Percentiles rank a stretch among this genome's conserved stretches.
phyloP scores from a whole-genome alignment of 1,140 invertebrate species.

The Anastrepha ludens region DNA sequence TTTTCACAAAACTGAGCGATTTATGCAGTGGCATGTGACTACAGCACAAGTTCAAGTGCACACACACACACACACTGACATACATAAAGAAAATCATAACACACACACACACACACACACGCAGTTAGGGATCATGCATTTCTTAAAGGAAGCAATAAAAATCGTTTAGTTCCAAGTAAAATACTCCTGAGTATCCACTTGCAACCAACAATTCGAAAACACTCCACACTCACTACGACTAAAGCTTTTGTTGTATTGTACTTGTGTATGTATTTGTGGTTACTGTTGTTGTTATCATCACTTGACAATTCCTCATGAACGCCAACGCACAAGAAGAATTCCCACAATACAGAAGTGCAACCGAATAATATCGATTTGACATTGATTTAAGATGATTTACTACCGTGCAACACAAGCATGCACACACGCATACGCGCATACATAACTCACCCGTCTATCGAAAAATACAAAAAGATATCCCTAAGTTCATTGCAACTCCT shows the following conservation, averaged over 20 bases:
- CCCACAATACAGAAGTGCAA: conserved; percentile 36
- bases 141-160: conserved; percentile 32
- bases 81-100: background rate
- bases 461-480: background rate
- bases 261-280: no score
- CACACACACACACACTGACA: background rate
- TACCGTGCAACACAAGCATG: background rate
- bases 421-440: background rate
- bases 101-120: no score
- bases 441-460: background rate
- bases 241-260: background rate
- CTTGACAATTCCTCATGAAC: conserved; percentile 22
- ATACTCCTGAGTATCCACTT: conserved; percentile 16
- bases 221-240: background rate
- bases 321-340: conserved; percentile 29
- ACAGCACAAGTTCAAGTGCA: conserved; percentile 42
- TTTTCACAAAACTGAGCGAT: conserved; percentile 43
- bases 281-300: background rate
- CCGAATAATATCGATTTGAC: conserved; percentile 52
- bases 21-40: background rate
- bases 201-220: conserved; percentile 27
- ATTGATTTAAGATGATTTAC: conserved; percentile 51
- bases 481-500: background rate
- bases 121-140: background rate
- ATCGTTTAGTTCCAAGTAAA: conserved; percentile 45